These are phyloP conservation scores for Strigops habroptila DNA, from an alignment of 2,113 vertebrate species.

Conservation along the genomic window DNA sequence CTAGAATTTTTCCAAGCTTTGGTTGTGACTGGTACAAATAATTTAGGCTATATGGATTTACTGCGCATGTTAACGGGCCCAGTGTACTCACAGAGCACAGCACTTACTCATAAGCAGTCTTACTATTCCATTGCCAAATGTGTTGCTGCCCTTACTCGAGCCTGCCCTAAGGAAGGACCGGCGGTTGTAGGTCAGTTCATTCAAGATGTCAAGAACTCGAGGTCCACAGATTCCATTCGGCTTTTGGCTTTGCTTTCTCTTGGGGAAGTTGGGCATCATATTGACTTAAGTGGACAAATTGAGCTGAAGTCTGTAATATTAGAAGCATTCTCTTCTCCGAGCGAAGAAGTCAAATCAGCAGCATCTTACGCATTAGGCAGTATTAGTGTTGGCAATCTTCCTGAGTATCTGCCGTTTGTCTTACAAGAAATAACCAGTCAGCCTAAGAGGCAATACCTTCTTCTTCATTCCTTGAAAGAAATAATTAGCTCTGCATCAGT, in stretches of 20 bases:
- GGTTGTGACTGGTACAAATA: slow-evolving; percentile 88
- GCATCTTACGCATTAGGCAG: slow-evolving; percentile 96
- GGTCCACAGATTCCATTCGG: slow-evolving; percentile 96
- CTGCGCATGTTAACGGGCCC: slow-evolving; percentile 95
- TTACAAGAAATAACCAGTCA: slow-evolving; percentile 97
- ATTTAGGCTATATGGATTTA: slow-evolving; percentile 97
- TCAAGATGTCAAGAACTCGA: slow-evolving; percentile 98
- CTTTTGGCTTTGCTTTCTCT: slow-evolving; percentile 93
- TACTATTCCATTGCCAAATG: slow-evolving; percentile 99
- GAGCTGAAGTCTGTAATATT: slow-evolving; percentile 97
- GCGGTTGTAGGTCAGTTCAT: slow-evolving; percentile 98
- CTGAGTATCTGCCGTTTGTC: slow-evolving; percentile 97
- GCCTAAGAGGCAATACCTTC: slow-evolving; percentile 94
- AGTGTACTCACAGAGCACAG: slow-evolving; percentile 92
- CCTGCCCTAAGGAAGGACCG: slow-evolving; percentile 93
- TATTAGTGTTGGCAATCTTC: slow-evolving; percentile 97
- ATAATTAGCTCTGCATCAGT: slow-evolving; percentile 97
- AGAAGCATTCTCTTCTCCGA: slow-evolving; percentile 96
- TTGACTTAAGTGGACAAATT: slow-evolving; percentile 94
- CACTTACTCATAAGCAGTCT: slow-evolving; percentile 97
- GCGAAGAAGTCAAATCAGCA: slow-evolving; percentile 97
- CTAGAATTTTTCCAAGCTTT: slow-evolving; percentile 97
- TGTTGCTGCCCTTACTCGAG: slow-evolving; percentile 94
- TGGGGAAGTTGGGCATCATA: slow-evolving; percentile 97
- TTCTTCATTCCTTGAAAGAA: slow-evolving; percentile 98